Percentiles rank a stretch among this genome's conserved stretches.
phyloP scores from a whole-genome alignment of 2,888 invertebrate species.

The Ophion obscuratus region DNA sequence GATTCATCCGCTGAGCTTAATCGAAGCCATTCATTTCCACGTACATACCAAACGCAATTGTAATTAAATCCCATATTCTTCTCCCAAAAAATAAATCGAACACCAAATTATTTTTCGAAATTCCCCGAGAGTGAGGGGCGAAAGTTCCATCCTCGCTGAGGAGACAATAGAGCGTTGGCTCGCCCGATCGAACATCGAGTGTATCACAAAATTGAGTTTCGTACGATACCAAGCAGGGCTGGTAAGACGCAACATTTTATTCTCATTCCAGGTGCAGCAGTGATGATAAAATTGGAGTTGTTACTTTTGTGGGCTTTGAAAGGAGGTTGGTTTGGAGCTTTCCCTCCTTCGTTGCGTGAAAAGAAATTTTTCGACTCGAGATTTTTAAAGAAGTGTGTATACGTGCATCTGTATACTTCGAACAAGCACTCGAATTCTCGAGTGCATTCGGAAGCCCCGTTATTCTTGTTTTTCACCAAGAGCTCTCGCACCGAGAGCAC shows the following conservation, averaged over 20 bases:
- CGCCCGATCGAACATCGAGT: not conserved
- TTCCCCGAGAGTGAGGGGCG: too few species aligned
- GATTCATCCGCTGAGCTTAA: too few species aligned
- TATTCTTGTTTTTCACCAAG: slow-evolving; percentile 12
- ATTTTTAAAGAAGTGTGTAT: slow-evolving; percentile 33
- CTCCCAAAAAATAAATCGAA: too few species aligned
- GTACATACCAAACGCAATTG: too few species aligned
- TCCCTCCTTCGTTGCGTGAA: slow-evolving; percentile 5
- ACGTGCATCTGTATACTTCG: slow-evolving; percentile 3
- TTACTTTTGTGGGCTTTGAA: slow-evolving; percentile 23
- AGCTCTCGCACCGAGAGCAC: slow-evolving; percentile 31
- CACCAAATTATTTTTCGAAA: too few species aligned
- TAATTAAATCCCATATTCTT: too few species aligned
- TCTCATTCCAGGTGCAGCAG: slow-evolving; percentile 12
- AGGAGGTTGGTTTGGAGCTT: slow-evolving; percentile 16
- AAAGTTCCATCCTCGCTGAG: not conserved
- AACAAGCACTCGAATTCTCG: slow-evolving; percentile 44
- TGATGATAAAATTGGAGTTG: slow-evolving; percentile 31
- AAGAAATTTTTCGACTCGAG: slow-evolving; percentile 11
- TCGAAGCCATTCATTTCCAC: too few species aligned
- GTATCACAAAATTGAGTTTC: slow-evolving; percentile 15
- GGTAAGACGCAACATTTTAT: slow-evolving; percentile 14
- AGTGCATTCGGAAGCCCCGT: slow-evolving; percentile 23
- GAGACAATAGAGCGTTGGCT: too few species aligned
- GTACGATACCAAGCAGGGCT: not conserved